Base-by-base conservation (phyloP, 2,888 invertebrate species). In the Pomacea canaliculata region DNA sequence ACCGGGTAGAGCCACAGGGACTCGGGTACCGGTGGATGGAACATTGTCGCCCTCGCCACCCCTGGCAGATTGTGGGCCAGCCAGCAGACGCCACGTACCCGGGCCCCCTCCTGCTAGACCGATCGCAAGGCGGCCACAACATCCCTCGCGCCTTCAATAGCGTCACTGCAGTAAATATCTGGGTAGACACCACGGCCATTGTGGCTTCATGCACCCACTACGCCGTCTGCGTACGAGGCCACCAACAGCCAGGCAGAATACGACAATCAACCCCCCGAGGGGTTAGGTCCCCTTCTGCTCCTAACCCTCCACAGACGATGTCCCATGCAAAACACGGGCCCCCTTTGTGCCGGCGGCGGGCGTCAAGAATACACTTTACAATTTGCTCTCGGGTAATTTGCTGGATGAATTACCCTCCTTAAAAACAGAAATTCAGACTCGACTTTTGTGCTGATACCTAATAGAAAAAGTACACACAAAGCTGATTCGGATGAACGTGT, bases 321-420 rank as follows among this genome's bases (percentile, higher is more conserved):
- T 63, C 19, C 27, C 27, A 27, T 12, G 27, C n/a, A 63, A 27
- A 63, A n/a, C 63, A 63, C 63, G 63, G 23, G 27, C 19, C 27
- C 27, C n/a, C 7, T 63, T 63, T 27, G n/a, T 23, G 10, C 23
- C 23, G 37, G 10, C 59, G 12, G 70, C 70, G 49, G 46, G n/a
- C 63, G 27, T 12, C 63, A 19, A 63, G 63, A 63, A 63, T 67
- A 74, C 68, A 74, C 56, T 60, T 49, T 51, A 74, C 49, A 74
- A 74, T 69, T 74, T 68, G 60, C 68, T 74, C 74, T 74, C 48
- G 37, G 69, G 74, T 74, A 74, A 74, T 74, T 74, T 74, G 63
- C 74, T 62, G 74, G 74, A 62, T 74, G 74, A 74, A 69, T 74
- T 74, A 63, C 62, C 74, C 69, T 56, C 23, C 37, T 12, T 59